Percentiles rank a stretch among this genome's conserved stretches.
Evolutionary conservation across 2,113 vertebrate species (phyloP).

Genomic region (Toxotes jaculatrix): DNA sequence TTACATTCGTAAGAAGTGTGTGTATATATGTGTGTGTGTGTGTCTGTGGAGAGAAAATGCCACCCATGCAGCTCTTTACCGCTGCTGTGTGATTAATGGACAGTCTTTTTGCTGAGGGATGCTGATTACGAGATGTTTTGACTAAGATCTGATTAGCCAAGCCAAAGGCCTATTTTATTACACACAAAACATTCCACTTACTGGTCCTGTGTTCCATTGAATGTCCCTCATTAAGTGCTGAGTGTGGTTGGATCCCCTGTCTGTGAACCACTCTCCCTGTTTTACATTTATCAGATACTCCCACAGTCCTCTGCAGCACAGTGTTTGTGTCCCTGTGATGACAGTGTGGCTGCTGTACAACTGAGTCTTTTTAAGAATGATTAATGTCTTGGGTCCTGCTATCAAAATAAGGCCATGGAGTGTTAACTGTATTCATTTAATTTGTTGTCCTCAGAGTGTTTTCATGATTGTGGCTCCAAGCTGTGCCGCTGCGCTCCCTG

Average conservation of each 20-base stretch:
- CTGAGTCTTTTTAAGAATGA: slow-evolving; percentile 41
- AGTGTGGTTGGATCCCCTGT: slow-evolving; percentile 75
- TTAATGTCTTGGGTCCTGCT: slow-evolving; percentile 35
- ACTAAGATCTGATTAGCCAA: slow-evolving; percentile 84
- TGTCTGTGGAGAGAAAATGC: slow-evolving; percentile 73
- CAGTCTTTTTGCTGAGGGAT: slow-evolving; percentile 76
- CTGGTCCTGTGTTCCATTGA: slow-evolving; percentile 77
- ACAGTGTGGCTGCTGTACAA: slow-evolving; percentile 47
- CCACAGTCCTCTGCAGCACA: slow-evolving; percentile 56
- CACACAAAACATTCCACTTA: slow-evolving; percentile 81
- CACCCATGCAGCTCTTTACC: slow-evolving; percentile 81
- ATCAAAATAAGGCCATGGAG: slow-evolving; percentile 39
- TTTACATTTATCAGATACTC: slow-evolving; percentile 73
- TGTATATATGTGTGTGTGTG: slow-evolving; percentile 41
- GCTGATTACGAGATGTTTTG: slow-evolving; percentile 84
- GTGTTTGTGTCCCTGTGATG: slow-evolving; percentile 49
- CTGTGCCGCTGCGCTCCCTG: slow-evolving; percentile 51
- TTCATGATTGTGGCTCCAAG: slow-evolving; percentile 64
- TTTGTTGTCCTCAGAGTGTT: slow-evolving; percentile 57
- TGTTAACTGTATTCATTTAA: slow-evolving; percentile 51
- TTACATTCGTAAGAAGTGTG: slow-evolving; percentile 63
- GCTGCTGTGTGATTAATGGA: slow-evolving; percentile 83
- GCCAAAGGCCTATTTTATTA: slow-evolving; percentile 84
- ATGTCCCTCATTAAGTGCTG: slow-evolving; percentile 78
- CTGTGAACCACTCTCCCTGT: slow-evolving; percentile 66